Evolutionary conservation across 1,140 invertebrate genomes (phyloP).

Genomic region (Halotydeus destructor): DNA sequence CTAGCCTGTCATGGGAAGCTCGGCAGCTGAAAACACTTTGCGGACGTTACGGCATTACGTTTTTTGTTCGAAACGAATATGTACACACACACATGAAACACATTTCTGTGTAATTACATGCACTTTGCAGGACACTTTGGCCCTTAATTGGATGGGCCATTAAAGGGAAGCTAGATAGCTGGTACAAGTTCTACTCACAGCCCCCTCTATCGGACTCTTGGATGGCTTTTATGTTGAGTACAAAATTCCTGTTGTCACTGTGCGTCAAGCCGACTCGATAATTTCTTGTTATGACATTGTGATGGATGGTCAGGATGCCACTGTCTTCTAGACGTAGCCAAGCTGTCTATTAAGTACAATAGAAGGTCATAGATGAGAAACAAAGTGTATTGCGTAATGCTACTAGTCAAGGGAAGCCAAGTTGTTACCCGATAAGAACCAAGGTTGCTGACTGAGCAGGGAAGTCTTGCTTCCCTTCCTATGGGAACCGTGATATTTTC

Average conservation of each 20-base stretch:
- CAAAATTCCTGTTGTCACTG: conserved; percentile 41
- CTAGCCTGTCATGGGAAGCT: too few relatives aligned
- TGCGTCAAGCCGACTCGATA: conserved; percentile 67
- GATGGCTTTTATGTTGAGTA: conserved; percentile 69
- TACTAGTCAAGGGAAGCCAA: not conserved
- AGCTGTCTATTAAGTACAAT: conserved; percentile 26
- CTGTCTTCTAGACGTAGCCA: conserved; percentile 90
- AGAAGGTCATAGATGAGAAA: not conserved
- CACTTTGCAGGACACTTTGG: too few relatives aligned
- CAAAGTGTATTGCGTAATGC: not conserved
- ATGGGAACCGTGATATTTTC: conserved; percentile 54
- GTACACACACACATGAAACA: too few relatives aligned
- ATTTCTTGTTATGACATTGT: conserved; percentile 72
- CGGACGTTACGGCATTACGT: too few relatives aligned
- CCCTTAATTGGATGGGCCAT: too few relatives aligned
- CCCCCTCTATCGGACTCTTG: conserved; percentile 61
- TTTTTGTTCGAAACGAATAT: too few relatives aligned
- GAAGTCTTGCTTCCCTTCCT: conserved; percentile 49
- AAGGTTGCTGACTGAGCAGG: conserved; percentile 51
- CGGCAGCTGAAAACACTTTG: too few relatives aligned
- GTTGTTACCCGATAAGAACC: conserved; percentile 48
- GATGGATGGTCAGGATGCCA: conserved; percentile 70
- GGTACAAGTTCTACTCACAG: too few relatives aligned
- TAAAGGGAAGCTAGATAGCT: not conserved
- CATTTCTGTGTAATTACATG: too few relatives aligned